Conservation (phyloP, 2,888 invertebrate species). For the Disparrhopalites patrizii region DNA sequence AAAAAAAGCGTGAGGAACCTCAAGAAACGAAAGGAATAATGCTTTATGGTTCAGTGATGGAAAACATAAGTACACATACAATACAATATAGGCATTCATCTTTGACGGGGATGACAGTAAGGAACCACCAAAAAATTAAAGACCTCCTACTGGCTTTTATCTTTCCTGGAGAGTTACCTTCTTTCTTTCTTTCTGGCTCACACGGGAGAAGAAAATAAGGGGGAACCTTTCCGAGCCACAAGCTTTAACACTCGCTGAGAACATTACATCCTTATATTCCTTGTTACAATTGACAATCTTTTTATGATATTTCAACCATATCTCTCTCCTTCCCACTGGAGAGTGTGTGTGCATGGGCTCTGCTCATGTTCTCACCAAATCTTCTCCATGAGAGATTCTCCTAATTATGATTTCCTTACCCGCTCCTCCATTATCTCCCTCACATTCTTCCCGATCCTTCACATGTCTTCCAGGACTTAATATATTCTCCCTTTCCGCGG, state of each 20-base stretch:
- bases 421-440: too few species aligned
- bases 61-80: constrained; percentile 19
- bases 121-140: constrained; percentile 48
- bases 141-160: constrained; percentile 48
- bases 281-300: constrained; percentile 4
- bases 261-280: background rate
- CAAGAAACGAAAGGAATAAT: too few species aligned
- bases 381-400: too few species aligned
- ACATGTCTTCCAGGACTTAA: too few species aligned
- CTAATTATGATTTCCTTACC: too few species aligned
- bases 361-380: too few species aligned
- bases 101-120: constrained; percentile 47
- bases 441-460: too few species aligned
- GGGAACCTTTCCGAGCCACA: constrained; percentile 6
- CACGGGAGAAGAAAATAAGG: too few species aligned
- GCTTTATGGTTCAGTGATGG: constrained; percentile 22
- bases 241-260: constrained; percentile 2
- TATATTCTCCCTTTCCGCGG: too few species aligned
- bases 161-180: constrained; percentile 31
- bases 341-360: too few species aligned
- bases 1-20: too few species aligned
- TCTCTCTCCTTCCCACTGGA: too few species aligned
- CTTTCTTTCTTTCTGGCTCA: constrained; percentile 2
- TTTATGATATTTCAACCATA: background rate
- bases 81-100: constrained; percentile 34